Conservation (phyloP, 2,888 invertebrate species). For the Nasonia oneida region DNA sequence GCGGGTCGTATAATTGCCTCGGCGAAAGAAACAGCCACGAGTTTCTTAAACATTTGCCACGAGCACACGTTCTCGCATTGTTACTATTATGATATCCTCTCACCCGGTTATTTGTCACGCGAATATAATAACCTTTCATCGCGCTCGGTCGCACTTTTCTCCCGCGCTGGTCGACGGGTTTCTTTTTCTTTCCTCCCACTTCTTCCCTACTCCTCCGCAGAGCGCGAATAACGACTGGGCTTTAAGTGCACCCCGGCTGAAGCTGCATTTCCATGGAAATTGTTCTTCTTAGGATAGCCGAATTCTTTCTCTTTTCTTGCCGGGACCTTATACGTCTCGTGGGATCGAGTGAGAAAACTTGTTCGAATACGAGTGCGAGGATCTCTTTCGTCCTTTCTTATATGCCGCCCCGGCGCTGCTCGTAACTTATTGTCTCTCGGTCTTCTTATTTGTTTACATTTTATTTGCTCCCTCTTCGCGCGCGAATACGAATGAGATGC, state of each 20-base stretch:
- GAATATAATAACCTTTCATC: constrained; percentile 52
- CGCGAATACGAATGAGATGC: background rate
- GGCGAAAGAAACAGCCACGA: background rate
- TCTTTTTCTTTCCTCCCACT: constrained; percentile 30
- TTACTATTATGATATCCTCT: no score
- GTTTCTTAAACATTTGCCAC: background rate
- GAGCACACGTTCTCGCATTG: no score
- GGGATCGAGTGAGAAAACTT: constrained; percentile 53
- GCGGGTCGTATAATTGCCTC: background rate
- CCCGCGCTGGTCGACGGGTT: background rate
- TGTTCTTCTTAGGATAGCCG: constrained; percentile 57
- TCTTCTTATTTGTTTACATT: constrained; percentile 28
- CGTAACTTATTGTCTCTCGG: constrained; percentile 35
- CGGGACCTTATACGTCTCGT: constrained; percentile 39
- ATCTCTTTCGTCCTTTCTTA: constrained; percentile 14
- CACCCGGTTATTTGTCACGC: background rate
- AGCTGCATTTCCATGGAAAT: constrained; percentile 60
- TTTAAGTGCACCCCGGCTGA: constrained; percentile 44
- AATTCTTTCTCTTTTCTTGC: constrained; percentile 50
- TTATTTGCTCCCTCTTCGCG: background rate
- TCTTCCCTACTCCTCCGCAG: constrained; percentile 16
- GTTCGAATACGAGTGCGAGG: constrained; percentile 43
- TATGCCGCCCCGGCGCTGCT: background rate
- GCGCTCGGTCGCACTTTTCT: constrained; percentile 30
- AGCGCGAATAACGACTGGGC: constrained; percentile 51